These are phyloP conservation scores for Agonopterix heracliana DNA, from an alignment of 2,888 invertebrate species.

Conservation along the genomic window DNA sequence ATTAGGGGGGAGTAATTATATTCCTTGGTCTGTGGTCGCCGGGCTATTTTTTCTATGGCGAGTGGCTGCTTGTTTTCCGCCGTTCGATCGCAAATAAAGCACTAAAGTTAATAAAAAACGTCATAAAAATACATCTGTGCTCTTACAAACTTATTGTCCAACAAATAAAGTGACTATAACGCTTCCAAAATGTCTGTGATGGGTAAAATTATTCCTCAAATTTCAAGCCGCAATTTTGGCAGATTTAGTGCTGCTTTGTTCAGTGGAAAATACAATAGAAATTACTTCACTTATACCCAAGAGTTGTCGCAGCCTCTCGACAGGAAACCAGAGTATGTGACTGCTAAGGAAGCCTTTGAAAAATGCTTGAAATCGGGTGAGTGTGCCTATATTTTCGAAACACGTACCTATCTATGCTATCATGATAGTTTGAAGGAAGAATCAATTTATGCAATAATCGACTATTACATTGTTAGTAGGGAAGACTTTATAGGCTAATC, in stretches of 20 bases:
- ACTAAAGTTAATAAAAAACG: too few relatives aligned
- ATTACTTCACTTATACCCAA: conserved; percentile 85
- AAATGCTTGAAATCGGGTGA: conserved; percentile 87
- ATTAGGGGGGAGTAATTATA: too few relatives aligned
- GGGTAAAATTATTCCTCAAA: conserved; percentile 52
- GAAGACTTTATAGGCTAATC: background rate
- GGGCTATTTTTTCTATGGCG: too few relatives aligned
- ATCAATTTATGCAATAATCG: background rate
- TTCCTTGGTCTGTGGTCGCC: too few relatives aligned
- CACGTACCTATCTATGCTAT: background rate
- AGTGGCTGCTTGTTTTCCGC: too few relatives aligned
- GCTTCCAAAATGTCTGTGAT: conserved; percentile 48
- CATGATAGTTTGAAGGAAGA: too few relatives aligned
- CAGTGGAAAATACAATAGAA: conserved; percentile 60
- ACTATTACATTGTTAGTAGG: background rate
- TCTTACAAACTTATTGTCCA: too few relatives aligned
- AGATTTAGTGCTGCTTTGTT: conserved; percentile 48
- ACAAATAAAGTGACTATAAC: too few relatives aligned
- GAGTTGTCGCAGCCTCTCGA: conserved; percentile 88
- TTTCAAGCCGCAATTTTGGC: conserved; percentile 47
- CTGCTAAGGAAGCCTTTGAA: conserved; percentile 86
- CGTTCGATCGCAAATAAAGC: too few relatives aligned
- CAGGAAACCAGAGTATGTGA: conserved; percentile 82
- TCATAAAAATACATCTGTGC: too few relatives aligned
- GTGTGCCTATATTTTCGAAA: conserved; percentile 12